Percentiles rank a stretch among this genome's conserved stretches.
These are phyloP conservation scores for Sphecodes monilicornis DNA, from an alignment of 2,888 invertebrate species.

Conservation along the genomic window DNA sequence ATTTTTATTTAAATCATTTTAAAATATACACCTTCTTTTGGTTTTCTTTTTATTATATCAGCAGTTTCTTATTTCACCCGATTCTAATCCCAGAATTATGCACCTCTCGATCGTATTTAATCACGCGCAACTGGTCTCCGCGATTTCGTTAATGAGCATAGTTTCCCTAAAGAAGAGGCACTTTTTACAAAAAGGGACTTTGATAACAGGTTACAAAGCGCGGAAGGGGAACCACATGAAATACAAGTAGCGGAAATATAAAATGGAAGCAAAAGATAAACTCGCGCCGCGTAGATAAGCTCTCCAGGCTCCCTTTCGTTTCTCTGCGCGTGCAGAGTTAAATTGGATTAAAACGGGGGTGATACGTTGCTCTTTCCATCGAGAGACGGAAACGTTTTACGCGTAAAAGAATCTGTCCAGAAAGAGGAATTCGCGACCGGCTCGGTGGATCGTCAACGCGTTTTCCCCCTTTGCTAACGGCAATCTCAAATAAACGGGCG, in stretches of 20 bases:
- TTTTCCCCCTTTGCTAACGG: background rate
- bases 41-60: too few relatives aligned
- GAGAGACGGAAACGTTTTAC: background rate
- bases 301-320: background rate
- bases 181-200: background rate
- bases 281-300: background rate
- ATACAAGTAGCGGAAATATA: background rate
- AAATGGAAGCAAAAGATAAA: background rate
- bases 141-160: background rate
- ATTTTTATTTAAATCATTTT: too few relatives aligned
- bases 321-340: background rate
- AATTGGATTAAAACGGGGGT: conserved; percentile 6
- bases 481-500: background rate
- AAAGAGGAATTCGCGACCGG: background rate
- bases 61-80: too few relatives aligned
- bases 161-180: background rate
- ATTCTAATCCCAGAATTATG: too few relatives aligned
- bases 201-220: background rate
- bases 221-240: background rate
- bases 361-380: background rate
- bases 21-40: too few relatives aligned
- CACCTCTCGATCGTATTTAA: too few relatives aligned
- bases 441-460: background rate
- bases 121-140: background rate
- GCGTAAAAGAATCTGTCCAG: background rate